Base-by-base conservation (phyloP, 2,113 vertebrate species). In the Odontophorus gujanensis region DNA sequence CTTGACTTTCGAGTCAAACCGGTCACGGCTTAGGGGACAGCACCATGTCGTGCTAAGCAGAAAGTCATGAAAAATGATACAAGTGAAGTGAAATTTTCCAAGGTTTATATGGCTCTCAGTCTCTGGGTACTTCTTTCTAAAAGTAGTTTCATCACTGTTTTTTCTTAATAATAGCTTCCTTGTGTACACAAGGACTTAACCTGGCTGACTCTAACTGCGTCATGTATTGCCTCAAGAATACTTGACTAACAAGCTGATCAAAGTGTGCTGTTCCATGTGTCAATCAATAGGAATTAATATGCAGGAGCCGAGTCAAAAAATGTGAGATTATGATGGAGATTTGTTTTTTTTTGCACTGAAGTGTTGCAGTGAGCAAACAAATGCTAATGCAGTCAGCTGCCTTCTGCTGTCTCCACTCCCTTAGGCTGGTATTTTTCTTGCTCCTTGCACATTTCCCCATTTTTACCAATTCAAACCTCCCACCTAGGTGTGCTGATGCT, bases 161-260 rank as follows among this genome's bases (percentile, higher is more conserved):
- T 97, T 92, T 86, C 76, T 90, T 93, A 7, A 30, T 65, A 89
- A 90, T 58, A 92, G 92, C 91, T 93, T 97, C 95, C 89, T 96
- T 97, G 92, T 95, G 65, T 97, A 94, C 79, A 91, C 51, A 95
- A 73, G 91, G 89, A 81, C 91, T 96, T 93, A 88, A 72, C 82
- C 38, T 87, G 89, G 28, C 72, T 95, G 91, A 78, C 92, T 92
- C 90, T 67, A 95, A 95, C 81, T 92, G 63, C 63, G 81, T 91
- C 89, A 89, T 2, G 5, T 89, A 58, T 59, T 92, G 75, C 84
- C 81, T 87, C 86, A 94, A 91, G 74, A 93, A 90, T 87, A 90
- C 83, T 67, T 72, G 93, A 93, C 94, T 91, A 89, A 86, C 82
- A 85, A 91, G 91, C 62, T 89, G 92, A 95, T 95, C 77, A 26